phyloP scores from a whole-genome alignment of 2,113 vertebrate species.

The Sardina pilchardus region DNA sequence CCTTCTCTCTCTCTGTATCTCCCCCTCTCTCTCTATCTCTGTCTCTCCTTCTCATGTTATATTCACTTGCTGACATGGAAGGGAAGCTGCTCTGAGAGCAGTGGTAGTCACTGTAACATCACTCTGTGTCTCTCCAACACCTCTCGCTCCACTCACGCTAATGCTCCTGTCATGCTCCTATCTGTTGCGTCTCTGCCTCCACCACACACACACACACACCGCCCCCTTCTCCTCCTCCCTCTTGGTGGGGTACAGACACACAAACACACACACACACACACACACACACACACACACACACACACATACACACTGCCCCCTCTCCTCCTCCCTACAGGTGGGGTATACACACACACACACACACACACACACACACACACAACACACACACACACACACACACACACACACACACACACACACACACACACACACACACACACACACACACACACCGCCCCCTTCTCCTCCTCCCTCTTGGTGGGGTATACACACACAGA shows the following conservation, averaged over 20 bases:
- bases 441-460: no score
- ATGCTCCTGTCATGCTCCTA: neutral
- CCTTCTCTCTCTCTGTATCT: neutral
- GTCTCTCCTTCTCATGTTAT: neutral
- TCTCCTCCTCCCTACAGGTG: no score
- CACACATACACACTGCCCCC: constrained; percentile 23
- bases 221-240: neutral
- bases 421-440: constrained; percentile 21
- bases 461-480: no score
- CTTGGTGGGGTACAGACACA: no score
- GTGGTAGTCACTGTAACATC: neutral
- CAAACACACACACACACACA: no score
- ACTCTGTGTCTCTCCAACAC: neutral
- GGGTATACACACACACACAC: no score
- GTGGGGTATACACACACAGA: neutral
- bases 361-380: neutral
- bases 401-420: constrained; percentile 31
- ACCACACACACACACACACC: constrained; percentile 33
- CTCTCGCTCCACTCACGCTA: constrained; percentile 3
- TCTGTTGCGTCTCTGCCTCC: constrained; percentile 31
- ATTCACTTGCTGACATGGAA: neutral
- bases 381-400: constrained; percentile 37
- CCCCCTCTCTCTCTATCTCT: constrained; percentile 34
- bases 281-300: constrained; percentile 32
- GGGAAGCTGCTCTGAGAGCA: neutral